phyloP scores from a whole-genome alignment of 2,888 invertebrate species.

The Machimus atricapillus region DNA sequence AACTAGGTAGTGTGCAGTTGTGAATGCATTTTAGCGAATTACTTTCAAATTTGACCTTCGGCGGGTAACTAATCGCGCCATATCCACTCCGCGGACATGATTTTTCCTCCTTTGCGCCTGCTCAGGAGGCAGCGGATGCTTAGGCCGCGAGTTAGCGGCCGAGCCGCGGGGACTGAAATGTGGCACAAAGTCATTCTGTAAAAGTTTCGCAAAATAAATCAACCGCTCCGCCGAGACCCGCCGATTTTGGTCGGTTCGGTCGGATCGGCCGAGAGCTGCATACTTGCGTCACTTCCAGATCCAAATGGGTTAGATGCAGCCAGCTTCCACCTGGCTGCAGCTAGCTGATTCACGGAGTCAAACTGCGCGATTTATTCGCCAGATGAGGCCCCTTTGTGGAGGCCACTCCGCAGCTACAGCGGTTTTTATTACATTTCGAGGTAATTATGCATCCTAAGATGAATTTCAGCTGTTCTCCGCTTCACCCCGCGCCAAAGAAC shows the following conservation, averaged over 20 bases:
- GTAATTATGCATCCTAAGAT: slow-evolving; percentile 3
- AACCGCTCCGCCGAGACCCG: neutral
- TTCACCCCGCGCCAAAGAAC: neutral
- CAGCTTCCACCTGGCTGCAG: neutral
- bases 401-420: neutral
- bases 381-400: neutral
- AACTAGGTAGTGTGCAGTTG: slow-evolving; percentile 29
- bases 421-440: slow-evolving; percentile 6
- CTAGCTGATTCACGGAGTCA: neutral
- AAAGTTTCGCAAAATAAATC: slow-evolving; percentile 21
- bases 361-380: slow-evolving; percentile 4
- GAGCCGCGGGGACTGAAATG: neutral
- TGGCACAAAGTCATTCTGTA: slow-evolving; percentile 30
- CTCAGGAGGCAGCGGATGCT: neutral
- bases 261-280: neutral
- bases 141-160: neutral
- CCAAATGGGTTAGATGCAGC: neutral
- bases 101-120: slow-evolving; percentile 1
- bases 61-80: slow-evolving; percentile 27
- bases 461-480: neutral
- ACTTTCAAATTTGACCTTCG: slow-evolving; percentile 42
- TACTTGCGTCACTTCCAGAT: neutral
- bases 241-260: neutral
- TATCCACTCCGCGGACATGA: slow-evolving; percentile 19
- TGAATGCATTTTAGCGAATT: slow-evolving; percentile 39